phyloP scores from a whole-genome alignment of 2,113 vertebrate species.

The Acanthisitta chloris region DNA sequence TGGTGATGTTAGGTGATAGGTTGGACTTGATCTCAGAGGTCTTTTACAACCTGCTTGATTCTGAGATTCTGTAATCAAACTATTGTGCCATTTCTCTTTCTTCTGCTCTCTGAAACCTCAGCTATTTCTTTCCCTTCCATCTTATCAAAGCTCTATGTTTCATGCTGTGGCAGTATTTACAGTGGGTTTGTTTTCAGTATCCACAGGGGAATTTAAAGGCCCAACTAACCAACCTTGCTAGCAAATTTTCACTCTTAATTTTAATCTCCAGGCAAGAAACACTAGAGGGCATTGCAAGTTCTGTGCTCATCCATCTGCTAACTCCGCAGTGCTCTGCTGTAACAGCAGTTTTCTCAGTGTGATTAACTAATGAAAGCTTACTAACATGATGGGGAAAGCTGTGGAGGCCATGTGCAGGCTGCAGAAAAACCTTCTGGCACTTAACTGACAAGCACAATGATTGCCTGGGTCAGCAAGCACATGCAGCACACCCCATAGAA shows the following conservation, averaged over 20 bases:
- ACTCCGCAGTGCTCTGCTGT: background rate
- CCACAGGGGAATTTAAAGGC: background rate
- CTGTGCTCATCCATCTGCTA: background rate
- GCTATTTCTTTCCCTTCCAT: background rate
- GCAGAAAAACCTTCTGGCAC: background rate
- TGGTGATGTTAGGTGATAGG: no score
- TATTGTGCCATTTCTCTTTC: background rate
- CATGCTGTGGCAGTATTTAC: background rate
- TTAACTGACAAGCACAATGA: background rate
- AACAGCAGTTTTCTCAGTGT: background rate
- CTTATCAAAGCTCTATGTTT: background rate
- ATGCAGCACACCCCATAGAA: background rate
- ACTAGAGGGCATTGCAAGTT: constrained; percentile 74
- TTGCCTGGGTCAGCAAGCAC: background rate
- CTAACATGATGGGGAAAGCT: background rate
- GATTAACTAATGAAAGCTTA: background rate
- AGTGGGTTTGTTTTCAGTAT: background rate
- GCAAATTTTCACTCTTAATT: background rate
- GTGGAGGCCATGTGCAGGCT: background rate
- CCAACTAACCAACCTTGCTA: background rate
- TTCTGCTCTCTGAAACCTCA: background rate
- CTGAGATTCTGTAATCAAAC: no score
- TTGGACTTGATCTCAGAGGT: no score
- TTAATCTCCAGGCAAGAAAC: constrained; percentile 53
- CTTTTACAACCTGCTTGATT: no score